Conservation (phyloP, 2,113 vertebrate genomes). For the Diadophis punctatus region DNA sequence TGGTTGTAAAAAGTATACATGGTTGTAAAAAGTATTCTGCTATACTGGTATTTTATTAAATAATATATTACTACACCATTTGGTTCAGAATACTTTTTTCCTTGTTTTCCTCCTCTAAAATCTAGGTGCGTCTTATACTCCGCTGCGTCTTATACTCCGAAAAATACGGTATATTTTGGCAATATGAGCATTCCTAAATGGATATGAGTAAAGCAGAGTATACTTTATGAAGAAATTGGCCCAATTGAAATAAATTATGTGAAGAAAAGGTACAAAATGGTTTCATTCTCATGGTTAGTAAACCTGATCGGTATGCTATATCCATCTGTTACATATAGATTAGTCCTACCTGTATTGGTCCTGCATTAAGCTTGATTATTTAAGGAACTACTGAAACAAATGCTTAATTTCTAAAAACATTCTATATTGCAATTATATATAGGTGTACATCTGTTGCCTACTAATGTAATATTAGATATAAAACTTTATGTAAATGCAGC, state of each 20-base stretch:
- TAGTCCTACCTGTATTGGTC: no score
- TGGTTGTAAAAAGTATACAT: no score
- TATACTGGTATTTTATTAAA: no score
- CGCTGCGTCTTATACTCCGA: no score
- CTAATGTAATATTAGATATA: not conserved
- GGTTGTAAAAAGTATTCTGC: no score
- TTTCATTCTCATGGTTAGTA: not conserved
- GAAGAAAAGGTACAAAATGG: not conserved
- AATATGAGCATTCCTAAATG: not conserved
- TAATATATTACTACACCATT: no score
- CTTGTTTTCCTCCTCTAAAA: no score
- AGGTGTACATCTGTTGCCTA: not conserved
- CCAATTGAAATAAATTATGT: not conserved
- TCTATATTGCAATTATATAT: not conserved
- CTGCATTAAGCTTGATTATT: not conserved
- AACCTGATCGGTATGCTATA: not conserved
- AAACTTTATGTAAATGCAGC: not conserved
- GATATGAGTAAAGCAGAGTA: not conserved
- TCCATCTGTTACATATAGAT: not conserved
- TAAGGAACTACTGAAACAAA: not conserved
- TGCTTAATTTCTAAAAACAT: not conserved
- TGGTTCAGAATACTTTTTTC: no score
- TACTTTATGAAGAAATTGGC: not conserved
- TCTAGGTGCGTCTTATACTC: no score
- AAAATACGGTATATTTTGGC: no score